Evolutionary conservation across 2,113 vertebrate species (phyloP).

Genomic region (Merops nubicus): DNA sequence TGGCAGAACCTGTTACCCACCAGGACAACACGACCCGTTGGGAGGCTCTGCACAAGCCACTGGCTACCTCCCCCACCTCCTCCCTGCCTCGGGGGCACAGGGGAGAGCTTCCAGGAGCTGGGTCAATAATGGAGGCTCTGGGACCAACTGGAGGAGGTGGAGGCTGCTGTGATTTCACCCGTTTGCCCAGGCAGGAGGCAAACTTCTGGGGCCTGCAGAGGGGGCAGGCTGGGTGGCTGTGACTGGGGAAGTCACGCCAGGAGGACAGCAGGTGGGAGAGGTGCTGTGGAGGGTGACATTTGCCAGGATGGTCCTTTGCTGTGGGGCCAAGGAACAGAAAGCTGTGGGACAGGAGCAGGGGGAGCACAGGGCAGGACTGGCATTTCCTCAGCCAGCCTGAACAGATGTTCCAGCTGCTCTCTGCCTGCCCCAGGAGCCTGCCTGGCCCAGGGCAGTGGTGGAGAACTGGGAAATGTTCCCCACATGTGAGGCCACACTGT

Average conservation of each 20-base stretch:
- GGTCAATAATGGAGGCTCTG: neutral
- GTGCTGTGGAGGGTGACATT: neutral
- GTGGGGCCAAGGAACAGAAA: neutral
- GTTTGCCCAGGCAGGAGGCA: neutral
- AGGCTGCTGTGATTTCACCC: neutral
- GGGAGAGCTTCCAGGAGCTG: neutral
- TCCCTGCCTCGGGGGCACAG: neutral
- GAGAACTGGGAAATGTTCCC: neutral
- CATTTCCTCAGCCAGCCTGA: neutral
- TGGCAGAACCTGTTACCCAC: neutral
- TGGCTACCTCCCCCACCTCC: neutral
- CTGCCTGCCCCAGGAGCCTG: neutral
- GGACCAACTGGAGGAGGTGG: neutral
- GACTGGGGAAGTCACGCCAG: neutral
- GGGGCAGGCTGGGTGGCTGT: neutral
- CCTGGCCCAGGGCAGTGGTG: neutral
- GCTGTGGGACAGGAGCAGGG: accelerated
- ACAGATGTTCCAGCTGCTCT: neutral
- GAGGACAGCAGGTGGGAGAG: neutral
- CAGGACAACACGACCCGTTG: neutral
- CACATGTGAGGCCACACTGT: neutral
- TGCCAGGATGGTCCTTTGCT: neutral
- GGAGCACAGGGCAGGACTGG: neutral
- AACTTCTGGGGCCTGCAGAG: neutral
- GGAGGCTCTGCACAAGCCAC: neutral